Evolutionary conservation across 2,113 vertebrate genomes (phyloP).

Genomic region (Rhizomys pruinosus): DNA sequence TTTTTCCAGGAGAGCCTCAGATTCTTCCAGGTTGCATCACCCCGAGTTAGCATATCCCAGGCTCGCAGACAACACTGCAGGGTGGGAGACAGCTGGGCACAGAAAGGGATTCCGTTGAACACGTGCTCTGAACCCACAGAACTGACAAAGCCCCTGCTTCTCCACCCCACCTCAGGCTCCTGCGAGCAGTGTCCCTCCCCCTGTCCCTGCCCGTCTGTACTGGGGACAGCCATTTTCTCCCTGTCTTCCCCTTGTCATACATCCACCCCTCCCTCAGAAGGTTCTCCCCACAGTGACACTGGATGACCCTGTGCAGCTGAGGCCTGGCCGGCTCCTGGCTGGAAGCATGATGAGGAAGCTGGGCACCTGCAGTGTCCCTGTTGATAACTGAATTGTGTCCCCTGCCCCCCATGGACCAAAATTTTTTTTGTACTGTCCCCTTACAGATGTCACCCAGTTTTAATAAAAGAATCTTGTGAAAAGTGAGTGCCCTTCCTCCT

Average conservation of each 20-base stretch:
- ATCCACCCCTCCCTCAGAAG: conserved; percentile 47
- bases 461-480: conserved; percentile 91
- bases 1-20: conserved; percentile 75
- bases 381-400: conserved; percentile 82
- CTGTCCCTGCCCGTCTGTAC: conserved; percentile 37
- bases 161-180: conserved; percentile 82
- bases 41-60: conserved; percentile 67
- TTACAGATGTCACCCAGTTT: conserved; percentile 88
- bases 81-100: conserved; percentile 78
- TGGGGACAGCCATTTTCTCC: conserved; percentile 44
- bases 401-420: conserved; percentile 90
- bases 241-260: conserved; percentile 13
- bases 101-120: conserved; percentile 62
- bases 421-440: conserved; percentile 90
- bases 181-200: conserved; percentile 64
- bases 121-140: conserved; percentile 69
- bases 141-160: conserved; percentile 80
- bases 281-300: conserved; percentile 76
- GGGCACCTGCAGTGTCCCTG: conserved; percentile 80
- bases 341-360: conserved; percentile 78
- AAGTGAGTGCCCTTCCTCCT: not conserved
- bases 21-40: conserved; percentile 75
- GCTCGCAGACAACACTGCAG: conserved; percentile 79
- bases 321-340: conserved; percentile 75
- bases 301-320: conserved; percentile 67